Percentiles rank a stretch among this genome's conserved stretches.
Conservation (phyloP, 2,797 vertebrate species). For the Catostomus latipinnis region DNA sequence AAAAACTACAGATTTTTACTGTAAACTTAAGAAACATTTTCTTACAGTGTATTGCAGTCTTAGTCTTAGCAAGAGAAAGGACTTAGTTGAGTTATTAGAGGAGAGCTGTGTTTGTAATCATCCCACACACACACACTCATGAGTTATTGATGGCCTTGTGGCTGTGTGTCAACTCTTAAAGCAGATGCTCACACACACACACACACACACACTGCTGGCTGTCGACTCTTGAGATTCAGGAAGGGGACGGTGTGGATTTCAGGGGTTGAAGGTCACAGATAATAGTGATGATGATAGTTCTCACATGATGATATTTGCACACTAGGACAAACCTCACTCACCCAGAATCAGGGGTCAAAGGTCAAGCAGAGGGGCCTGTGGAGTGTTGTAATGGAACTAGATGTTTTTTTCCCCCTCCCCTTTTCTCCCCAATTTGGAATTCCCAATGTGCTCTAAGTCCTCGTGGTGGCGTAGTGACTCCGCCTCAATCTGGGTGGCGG, state of each 20-base stretch:
- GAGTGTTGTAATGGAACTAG: neutral
- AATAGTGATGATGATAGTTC: conserved; percentile 22
- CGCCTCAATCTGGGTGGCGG: too few species aligned
- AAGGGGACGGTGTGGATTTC: conserved; percentile 54
- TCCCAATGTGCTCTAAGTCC: too few species aligned
- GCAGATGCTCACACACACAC: conserved; percentile 37
- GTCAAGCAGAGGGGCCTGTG: conserved; percentile 28
- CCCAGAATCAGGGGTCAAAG: conserved; percentile 11
- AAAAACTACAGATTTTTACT: neutral
- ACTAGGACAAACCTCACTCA: conserved; percentile 22
- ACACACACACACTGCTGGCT: conserved; percentile 7
- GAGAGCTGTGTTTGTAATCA: conserved; percentile 27
- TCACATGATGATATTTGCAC: conserved; percentile 40
- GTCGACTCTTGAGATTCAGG: conserved; percentile 35
- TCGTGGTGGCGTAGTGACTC: too few species aligned
- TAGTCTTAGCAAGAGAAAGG: conserved; percentile 18
- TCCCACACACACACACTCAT: neutral
- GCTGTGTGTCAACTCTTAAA: conserved; percentile 51
- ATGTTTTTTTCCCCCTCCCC: neutral
- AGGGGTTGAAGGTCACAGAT: conserved; percentile 49
- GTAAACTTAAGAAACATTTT: conserved; percentile 6
- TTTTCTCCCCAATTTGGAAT: too few species aligned
- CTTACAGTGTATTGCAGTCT: neutral
- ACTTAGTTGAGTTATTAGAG: neutral
- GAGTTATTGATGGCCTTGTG: conserved; percentile 49